Percentiles rank a stretch among this genome's conserved stretches.
Conservation (phyloP, 64 coral and sea anemone species). For the Catalaphyllia jardinei region DNA sequence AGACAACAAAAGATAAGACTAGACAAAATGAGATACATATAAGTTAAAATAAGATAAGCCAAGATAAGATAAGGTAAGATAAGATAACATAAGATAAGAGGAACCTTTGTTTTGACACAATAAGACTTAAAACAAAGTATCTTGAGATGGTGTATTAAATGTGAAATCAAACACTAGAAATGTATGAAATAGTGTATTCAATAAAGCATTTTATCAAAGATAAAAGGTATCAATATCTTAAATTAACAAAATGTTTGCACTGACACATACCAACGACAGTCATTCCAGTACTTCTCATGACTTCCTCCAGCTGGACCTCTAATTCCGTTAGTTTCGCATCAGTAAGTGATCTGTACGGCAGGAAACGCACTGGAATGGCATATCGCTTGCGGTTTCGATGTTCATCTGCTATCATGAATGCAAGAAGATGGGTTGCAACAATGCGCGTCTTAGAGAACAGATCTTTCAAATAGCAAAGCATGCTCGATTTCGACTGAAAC, state of each 20-base stretch:
- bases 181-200: background rate
- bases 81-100: too few species aligned
- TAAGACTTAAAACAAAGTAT: background rate
- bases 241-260: too few species aligned
- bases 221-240: too few species aligned
- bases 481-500: background rate
- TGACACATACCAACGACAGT: conserved; percentile 38
- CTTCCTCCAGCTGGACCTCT: conserved; percentile 18
- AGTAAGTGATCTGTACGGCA: conserved; percentile 45
- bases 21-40: too few species aligned
- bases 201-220: too few species aligned
- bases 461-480: conserved; percentile 13
- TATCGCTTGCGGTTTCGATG: conserved; percentile 37
- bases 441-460: conserved; percentile 42
- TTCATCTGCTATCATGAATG: conserved; percentile 61
- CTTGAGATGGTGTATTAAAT: background rate
- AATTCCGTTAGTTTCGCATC: conserved; percentile 29
- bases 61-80: too few species aligned
- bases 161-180: conserved; percentile 1
- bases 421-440: conserved; percentile 50
- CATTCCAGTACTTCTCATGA: conserved; percentile 63
- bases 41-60: too few species aligned
- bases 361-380: conserved; percentile 42
- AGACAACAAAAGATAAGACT: too few species aligned
- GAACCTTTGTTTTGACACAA: too few species aligned